Percentiles rank a stretch among this genome's conserved stretches.
Evolutionary conservation across 2,888 invertebrate genomes (phyloP).

Genomic region (Tipula lateralis): DNA sequence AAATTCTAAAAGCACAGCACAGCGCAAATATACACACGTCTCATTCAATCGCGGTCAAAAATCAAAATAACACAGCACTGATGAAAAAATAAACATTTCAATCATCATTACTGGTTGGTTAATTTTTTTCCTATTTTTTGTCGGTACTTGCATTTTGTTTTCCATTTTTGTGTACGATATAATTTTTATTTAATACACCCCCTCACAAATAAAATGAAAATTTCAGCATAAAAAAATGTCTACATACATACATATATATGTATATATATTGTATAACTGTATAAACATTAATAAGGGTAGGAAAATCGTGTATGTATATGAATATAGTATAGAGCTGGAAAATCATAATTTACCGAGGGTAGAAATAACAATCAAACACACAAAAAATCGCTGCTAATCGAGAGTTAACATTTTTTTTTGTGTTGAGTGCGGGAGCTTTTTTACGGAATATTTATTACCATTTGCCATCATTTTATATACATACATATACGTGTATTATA

Average conservation of each 20-base stretch:
- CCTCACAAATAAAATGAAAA: slow-evolving; percentile 6
- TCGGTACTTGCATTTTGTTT: slow-evolving; percentile 1
- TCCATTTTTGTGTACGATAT: not conserved
- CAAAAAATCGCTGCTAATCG: slow-evolving; percentile 26
- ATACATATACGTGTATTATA: not conserved
- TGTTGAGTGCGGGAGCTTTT: slow-evolving; percentile 12
- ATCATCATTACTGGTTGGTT: slow-evolving; percentile 29
- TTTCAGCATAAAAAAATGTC: not conserved
- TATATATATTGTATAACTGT: not conserved
- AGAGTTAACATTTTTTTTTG: slow-evolving; percentile 20
- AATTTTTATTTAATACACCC: slow-evolving; percentile 27
- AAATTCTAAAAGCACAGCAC: slow-evolving; percentile 11
- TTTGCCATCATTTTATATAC: not conserved
- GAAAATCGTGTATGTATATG: not conserved
- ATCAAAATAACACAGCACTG: not conserved
- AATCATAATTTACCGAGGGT: slow-evolving; percentile 28
- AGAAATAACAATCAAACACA: slow-evolving; percentile 24
- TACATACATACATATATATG: too few species aligned
- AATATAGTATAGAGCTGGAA: not conserved
- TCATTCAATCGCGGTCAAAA: slow-evolving; percentile 24
- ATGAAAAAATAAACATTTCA: slow-evolving; percentile 2
- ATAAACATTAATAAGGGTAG: not conserved
- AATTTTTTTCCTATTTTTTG: not conserved
- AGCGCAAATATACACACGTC: slow-evolving; percentile 20
- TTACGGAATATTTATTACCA: not conserved